Evolutionary conservation across 1,140 invertebrate genomes (phyloP).

Genomic region (Atta texana): DNA sequence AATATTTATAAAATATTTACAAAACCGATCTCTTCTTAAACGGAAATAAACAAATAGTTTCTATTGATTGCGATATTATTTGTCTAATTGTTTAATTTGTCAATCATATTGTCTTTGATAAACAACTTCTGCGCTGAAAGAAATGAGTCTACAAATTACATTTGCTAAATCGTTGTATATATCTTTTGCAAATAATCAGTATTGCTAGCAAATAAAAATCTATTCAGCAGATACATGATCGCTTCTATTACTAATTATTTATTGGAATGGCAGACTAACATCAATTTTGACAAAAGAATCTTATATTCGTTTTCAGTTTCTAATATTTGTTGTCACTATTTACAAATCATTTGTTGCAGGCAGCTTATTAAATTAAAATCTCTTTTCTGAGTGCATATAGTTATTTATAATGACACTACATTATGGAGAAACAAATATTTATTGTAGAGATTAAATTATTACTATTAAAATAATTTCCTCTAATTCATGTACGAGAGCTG

Average conservation of each 20-base stretch:
- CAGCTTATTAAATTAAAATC: too few species aligned
- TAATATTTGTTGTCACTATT: too few species aligned
- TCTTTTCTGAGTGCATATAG: not conserved
- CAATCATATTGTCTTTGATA: not conserved
- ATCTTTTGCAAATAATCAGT: too few species aligned
- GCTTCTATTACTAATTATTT: too few species aligned
- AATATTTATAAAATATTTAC: not conserved
- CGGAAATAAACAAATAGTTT: not conserved
- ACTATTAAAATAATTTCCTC: not conserved
- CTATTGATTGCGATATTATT: not conserved
- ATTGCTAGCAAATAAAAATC: too few species aligned
- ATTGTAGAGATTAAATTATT: not conserved
- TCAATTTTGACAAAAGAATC: too few species aligned
- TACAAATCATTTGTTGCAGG: too few species aligned
- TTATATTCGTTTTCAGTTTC: too few species aligned
- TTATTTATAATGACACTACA: not conserved
- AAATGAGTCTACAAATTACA: too few species aligned
- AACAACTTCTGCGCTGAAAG: not conserved
- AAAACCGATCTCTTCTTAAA: not conserved
- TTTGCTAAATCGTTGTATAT: too few species aligned
- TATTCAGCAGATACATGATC: too few species aligned
- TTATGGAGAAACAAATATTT: not conserved
- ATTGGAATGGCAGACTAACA: too few species aligned
- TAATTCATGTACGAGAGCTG: not conserved
- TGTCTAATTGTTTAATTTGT: not conserved